Percentiles rank a stretch among this genome's conserved stretches.
phyloP scores from a whole-genome alignment of 2,797 vertebrate species.

The Gallinago stenura region DNA sequence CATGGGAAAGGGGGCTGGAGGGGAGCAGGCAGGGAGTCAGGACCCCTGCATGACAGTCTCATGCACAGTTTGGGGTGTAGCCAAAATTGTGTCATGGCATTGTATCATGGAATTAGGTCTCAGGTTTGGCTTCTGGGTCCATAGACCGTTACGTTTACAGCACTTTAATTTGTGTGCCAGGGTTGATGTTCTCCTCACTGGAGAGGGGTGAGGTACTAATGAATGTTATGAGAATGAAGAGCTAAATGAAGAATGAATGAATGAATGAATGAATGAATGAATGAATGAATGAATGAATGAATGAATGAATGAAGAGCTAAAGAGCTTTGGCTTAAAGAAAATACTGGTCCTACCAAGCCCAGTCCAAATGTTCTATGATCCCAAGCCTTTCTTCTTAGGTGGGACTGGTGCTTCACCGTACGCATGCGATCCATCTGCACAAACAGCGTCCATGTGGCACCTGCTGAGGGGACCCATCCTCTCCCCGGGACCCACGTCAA shows the following conservation, averaged over 20 bases:
- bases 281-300: no score
- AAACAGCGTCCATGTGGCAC: not conserved
- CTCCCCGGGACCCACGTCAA: rapidly evolving
- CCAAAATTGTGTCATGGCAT: not conserved
- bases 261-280: no score
- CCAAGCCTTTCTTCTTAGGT: not conserved
- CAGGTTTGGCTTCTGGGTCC: not conserved
- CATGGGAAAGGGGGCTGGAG: not conserved
- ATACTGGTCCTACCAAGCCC: not conserved
- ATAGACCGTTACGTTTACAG: not conserved
- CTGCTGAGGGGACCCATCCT: not conserved
- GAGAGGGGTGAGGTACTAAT: not conserved
- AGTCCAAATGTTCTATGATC: not conserved
- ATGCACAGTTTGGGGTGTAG: not conserved
- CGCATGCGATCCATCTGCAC: not conserved
- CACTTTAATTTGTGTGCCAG: not conserved
- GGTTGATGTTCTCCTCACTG: not conserved
- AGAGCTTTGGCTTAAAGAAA: not conserved
- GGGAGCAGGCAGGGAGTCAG: not conserved
- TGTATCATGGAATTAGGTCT: not conserved
- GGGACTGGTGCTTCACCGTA: rapidly evolving
- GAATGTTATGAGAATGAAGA: not conserved
- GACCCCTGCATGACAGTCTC: not conserved
- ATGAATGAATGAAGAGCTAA: not conserved
- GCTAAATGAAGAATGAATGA: no score